Conservation (phyloP, 1,140 invertebrate genomes). For the Zaprionus africanus region DNA sequence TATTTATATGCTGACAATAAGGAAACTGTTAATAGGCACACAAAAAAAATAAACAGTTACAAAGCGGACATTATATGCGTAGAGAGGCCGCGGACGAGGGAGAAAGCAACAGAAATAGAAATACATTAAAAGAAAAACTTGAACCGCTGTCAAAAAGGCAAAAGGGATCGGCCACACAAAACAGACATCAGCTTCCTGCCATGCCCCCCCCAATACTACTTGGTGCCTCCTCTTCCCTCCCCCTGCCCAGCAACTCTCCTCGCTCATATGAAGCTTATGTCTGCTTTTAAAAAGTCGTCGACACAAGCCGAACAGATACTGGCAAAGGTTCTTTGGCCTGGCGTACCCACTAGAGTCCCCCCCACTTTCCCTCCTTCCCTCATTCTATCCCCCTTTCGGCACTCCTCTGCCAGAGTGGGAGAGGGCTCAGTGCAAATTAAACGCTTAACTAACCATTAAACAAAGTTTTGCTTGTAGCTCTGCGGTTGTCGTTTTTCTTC, state of each 20-base stretch:
- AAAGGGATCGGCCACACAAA: constrained; percentile 35
- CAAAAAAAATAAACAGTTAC: background rate
- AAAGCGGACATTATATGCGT: background rate
- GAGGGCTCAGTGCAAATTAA: constrained; percentile 64
- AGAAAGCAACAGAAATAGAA: constrained; percentile 32
- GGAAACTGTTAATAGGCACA: background rate
- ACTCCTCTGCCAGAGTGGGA: constrained; percentile 5
- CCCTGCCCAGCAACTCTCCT: background rate
- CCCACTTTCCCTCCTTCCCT: background rate
- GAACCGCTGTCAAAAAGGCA: constrained; percentile 47
- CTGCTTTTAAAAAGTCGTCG: constrained; percentile 50
- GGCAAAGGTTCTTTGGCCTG: constrained; percentile 12
- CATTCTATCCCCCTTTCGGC: too few species aligned
- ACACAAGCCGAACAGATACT: constrained; percentile 26
- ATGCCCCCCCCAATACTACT: too few species aligned
- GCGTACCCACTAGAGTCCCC: background rate
- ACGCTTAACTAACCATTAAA: constrained; percentile 81
- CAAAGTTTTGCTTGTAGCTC: constrained; percentile 78
- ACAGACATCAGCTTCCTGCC: background rate
- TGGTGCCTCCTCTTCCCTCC: background rate
- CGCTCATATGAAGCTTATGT: constrained; percentile 26
- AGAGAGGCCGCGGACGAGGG: background rate
- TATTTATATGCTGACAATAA: background rate
- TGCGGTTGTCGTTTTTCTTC: constrained; percentile 60
- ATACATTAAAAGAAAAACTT: constrained; percentile 44